Evolutionary conservation across 2,113 vertebrate genomes (phyloP).

Genomic region (Ptyas mucosa): DNA sequence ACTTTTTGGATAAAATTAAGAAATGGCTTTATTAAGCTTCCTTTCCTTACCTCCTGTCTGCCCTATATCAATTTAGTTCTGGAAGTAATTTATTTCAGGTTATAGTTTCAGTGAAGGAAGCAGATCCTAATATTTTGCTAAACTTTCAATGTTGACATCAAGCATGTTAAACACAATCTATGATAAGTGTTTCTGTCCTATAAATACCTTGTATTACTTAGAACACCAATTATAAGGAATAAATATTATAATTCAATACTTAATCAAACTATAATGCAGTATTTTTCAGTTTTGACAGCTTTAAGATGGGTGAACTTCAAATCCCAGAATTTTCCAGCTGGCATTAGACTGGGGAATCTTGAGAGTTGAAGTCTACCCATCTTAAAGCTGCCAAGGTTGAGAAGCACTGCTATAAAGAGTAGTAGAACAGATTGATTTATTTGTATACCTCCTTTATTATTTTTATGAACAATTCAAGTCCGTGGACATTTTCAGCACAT

Average conservation of each 20-base stretch:
- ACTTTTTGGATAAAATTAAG: not conserved
- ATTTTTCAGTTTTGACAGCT: not conserved
- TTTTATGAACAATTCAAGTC: no score
- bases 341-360: not conserved
- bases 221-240: not conserved
- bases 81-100: conserved; percentile 20
- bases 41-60: not conserved
- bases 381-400: not conserved
- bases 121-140: not conserved
- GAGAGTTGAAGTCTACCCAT: not conserved
- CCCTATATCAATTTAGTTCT: conserved; percentile 4
- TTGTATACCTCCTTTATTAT: not conserved
- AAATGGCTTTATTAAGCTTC: conserved; percentile 12
- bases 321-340: not conserved
- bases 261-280: not conserved
- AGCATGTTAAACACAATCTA: not conserved
- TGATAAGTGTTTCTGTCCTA: not conserved
- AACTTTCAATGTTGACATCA: not conserved
- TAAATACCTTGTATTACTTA: not conserved
- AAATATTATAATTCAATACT: not conserved
- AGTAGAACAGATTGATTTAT: not conserved
- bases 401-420: not conserved
- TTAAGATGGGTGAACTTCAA: not conserved
- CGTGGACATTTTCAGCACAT: no score
- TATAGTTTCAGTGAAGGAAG: not conserved